A percentile compares a stretch with the other conserved stretches of the same genome.
Conservation (phyloP, 2,113 vertebrate genomes). For the Haemorhous mexicanus region DNA sequence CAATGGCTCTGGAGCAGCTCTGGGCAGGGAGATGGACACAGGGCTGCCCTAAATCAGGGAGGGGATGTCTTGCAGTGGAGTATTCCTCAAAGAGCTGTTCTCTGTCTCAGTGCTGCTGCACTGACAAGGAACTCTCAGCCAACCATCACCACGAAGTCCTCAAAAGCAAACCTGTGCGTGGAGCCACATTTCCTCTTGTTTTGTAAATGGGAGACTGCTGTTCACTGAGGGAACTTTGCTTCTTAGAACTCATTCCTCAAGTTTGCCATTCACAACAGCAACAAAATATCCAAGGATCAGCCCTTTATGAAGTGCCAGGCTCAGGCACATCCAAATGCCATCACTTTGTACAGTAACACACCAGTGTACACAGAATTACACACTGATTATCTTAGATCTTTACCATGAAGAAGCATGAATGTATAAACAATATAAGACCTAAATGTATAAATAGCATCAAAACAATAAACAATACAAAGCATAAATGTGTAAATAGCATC, state of each 20-base stretch:
- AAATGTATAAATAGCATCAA: background rate
- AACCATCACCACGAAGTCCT: rapidly evolving
- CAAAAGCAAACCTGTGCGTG: background rate
- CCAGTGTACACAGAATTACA: background rate
- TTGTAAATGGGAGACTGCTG: background rate
- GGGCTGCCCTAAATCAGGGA: background rate
- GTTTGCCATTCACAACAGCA: background rate
- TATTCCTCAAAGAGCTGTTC: background rate
- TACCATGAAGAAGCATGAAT: background rate
- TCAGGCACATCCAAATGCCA: background rate
- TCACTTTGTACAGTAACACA: background rate
- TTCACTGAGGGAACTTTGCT: background rate
- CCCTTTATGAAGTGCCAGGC: background rate
- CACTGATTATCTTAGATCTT: background rate
- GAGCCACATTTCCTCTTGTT: background rate
- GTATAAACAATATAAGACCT: background rate
- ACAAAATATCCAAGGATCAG: background rate
- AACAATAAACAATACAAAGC: too few relatives aligned
- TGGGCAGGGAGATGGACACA: background rate
- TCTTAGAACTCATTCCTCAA: background rate
- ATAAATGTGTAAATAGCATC: background rate
- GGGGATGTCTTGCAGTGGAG: rapidly evolving
- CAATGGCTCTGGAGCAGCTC: background rate
- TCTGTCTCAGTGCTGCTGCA: background rate
- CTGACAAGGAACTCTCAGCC: background rate